Percentiles rank a stretch among this genome's conserved stretches.
phyloP scores from a whole-genome alignment of 2,113 vertebrate genomes.

The Sigmodon hispidus region DNA sequence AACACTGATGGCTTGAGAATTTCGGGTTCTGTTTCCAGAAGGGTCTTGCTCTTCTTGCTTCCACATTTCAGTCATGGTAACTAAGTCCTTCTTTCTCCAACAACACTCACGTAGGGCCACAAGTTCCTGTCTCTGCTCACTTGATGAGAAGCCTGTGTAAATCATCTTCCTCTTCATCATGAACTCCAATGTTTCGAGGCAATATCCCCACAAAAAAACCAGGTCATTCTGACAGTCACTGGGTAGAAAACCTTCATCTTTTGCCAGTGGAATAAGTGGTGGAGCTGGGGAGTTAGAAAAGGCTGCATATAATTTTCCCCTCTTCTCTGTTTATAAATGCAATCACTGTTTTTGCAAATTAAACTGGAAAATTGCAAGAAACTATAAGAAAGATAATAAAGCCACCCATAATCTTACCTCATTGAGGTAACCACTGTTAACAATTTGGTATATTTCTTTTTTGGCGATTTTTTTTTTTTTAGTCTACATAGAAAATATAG shows the following conservation, averaged over 20 bases:
- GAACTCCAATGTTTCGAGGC: background rate
- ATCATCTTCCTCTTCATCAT: background rate
- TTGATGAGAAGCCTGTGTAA: background rate
- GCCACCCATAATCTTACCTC: background rate
- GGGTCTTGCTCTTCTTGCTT: slow-evolving; percentile 2
- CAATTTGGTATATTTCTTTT: background rate
- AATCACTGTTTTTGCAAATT: slow-evolving; percentile 20
- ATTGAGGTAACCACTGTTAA: background rate
- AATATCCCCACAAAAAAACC: background rate
- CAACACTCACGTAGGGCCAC: background rate
- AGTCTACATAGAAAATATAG: background rate
- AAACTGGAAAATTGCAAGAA: background rate
- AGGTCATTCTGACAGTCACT: background rate
- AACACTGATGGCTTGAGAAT: background rate
- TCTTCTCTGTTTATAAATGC: slow-evolving; percentile 6
- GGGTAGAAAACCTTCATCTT: background rate
- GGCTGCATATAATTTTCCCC: background rate
- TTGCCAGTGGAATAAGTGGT: background rate
- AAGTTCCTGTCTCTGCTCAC: background rate
- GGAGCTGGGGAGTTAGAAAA: too few species aligned
- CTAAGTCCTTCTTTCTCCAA: background rate
- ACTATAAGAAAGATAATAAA: slow-evolving; percentile 21
- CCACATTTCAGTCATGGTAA: background rate
- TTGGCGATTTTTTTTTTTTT: background rate
- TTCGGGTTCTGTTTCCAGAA: background rate